Percentiles rank a stretch among this genome's conserved stretches.
Evolutionary conservation across 1,140 invertebrate genomes (phyloP).

Genomic region (Apocrypta bakeri): DNA sequence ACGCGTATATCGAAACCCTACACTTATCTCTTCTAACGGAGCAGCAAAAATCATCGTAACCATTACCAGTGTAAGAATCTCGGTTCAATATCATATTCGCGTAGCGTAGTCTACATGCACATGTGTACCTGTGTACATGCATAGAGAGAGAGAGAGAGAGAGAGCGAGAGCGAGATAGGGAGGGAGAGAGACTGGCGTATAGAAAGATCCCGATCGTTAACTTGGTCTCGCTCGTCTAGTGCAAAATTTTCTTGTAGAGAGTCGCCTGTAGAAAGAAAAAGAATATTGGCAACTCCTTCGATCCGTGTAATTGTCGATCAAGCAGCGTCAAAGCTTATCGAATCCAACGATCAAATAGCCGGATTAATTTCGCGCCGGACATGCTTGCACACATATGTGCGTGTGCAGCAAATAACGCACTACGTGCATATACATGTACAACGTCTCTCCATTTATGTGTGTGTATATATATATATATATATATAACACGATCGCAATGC

Average conservation of each 20-base stretch:
- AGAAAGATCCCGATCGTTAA: conserved; percentile 30
- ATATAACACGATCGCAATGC: not conserved
- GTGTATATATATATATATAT: not conserved
- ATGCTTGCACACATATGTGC: not conserved
- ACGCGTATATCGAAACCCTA: conserved; percentile 6
- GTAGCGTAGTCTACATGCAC: too few species aligned
- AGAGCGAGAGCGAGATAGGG: too few species aligned
- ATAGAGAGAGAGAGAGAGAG: too few species aligned
- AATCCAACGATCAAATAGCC: conserved; percentile 8
- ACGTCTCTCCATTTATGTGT: not conserved
- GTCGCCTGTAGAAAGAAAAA: not conserved
- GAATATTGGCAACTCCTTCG: conserved; percentile 1
- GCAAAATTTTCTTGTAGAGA: not conserved
- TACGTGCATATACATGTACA: not conserved
- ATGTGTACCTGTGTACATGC: too few species aligned
- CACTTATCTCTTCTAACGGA: conserved; percentile 15
- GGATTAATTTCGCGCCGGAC: conserved; percentile 25
- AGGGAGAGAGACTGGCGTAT: too few species aligned
- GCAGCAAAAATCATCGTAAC: not conserved
- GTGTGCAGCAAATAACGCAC: too few species aligned
- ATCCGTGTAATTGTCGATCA: conserved; percentile 39
- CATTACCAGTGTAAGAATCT: conserved; percentile 24
- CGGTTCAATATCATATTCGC: not conserved
- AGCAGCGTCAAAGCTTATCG: conserved; percentile 34
- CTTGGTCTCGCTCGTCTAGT: not conserved